Evolutionary conservation across 2,113 vertebrate species (phyloP).

Genomic region (Rhizomys pruinosus): DNA sequence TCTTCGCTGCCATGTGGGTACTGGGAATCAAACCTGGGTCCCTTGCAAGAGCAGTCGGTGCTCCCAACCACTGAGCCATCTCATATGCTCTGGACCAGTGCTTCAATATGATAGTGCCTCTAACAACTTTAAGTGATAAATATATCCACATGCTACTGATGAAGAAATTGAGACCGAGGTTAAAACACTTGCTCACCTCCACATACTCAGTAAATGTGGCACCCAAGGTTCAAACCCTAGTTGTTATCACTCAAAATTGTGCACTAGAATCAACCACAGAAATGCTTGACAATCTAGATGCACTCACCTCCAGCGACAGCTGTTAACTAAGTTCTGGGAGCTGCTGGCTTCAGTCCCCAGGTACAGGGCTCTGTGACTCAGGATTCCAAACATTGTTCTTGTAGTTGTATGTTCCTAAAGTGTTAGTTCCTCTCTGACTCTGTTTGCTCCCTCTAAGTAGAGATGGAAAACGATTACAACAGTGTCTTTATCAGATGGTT

Average conservation of each 20-base stretch:
- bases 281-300: neutral
- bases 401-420: neutral
- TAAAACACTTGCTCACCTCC: neutral
- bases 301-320: neutral
- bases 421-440: neutral
- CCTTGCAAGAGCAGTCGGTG: too few relatives aligned
- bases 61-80: too few relatives aligned
- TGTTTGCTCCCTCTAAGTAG: neutral
- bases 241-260: neutral
- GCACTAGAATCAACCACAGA: neutral
- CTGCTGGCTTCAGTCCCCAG: neutral
- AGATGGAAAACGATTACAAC: neutral
- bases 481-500: neutral
- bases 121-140: neutral
- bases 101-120: neutral
- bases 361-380: neutral
- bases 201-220: neutral
- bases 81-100: neutral
- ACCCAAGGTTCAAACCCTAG: neutral
- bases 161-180: neutral
- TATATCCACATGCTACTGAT: neutral
- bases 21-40: too few relatives aligned
- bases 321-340: neutral
- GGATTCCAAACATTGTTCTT: neutral
- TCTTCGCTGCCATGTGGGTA: too few relatives aligned